A percentile compares a stretch with the other conserved stretches of the same genome.
Conservation (phyloP, 2,888 invertebrate genomes). For the Nymphalis c-album region DNA sequence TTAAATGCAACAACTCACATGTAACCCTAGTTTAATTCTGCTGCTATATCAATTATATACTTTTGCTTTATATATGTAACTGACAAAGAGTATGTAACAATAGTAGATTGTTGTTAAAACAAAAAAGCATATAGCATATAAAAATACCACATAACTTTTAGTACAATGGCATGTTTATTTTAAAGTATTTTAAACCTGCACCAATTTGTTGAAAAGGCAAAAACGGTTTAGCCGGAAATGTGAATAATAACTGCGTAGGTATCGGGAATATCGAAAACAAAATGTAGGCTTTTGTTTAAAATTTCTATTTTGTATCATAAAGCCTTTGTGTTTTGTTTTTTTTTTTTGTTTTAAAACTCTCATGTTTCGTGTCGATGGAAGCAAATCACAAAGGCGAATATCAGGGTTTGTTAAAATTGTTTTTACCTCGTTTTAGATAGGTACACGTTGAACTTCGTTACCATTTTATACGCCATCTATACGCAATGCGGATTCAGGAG, state of each 20-base stretch:
- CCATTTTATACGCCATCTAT: too few relatives aligned
- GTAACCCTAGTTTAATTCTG: too few relatives aligned
- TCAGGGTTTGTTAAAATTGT: too few relatives aligned
- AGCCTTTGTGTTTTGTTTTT: slow-evolving; percentile 4
- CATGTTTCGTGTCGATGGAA: background rate
- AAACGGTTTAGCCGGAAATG: slow-evolving; percentile 12
- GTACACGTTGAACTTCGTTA: too few relatives aligned
- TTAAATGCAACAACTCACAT: too few relatives aligned
- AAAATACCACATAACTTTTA: slow-evolving; percentile 1
- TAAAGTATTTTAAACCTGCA: slow-evolving; percentile 4
- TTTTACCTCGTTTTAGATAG: too few relatives aligned
- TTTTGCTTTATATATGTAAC: too few relatives aligned
- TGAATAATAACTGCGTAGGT: slow-evolving; percentile 14
- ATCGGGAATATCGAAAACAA: slow-evolving; percentile 11
- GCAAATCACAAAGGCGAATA: background rate
- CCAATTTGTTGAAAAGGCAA: slow-evolving; percentile 11
- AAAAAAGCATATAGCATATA: background rate
- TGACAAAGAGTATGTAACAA: too few relatives aligned
- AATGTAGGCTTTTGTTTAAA: slow-evolving; percentile 15
- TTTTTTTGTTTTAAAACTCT: slow-evolving; percentile 1
- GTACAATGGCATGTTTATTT: background rate
- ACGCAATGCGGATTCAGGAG: too few relatives aligned
- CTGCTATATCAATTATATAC: too few relatives aligned
- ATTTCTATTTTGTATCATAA: slow-evolving; percentile 15
- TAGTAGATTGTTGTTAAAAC: too few relatives aligned